These are phyloP conservation scores for Rhingia rostrata DNA, from an alignment of 2,888 invertebrate species.

Conservation along the genomic window DNA sequence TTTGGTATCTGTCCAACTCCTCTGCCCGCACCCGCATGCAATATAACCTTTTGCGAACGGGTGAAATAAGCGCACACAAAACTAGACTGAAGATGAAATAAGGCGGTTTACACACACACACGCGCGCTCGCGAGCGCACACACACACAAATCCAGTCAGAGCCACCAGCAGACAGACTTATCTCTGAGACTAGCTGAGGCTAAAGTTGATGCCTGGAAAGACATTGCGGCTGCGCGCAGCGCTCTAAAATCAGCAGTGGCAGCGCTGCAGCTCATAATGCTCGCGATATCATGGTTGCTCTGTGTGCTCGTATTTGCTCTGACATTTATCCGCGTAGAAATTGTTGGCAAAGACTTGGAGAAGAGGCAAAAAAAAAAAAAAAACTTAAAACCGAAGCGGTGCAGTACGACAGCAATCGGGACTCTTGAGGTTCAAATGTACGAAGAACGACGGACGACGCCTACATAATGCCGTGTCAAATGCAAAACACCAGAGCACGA, in stretches of 20 bases:
- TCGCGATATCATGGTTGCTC: constrained; percentile 29
- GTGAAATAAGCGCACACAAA: constrained; percentile 54
- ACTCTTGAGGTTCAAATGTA: constrained; percentile 55
- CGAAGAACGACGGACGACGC: constrained; percentile 69
- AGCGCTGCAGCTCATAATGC: constrained; percentile 26
- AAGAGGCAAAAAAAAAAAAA: constrained; percentile 42
- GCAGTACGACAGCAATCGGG: background rate
- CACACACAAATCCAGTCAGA: constrained; percentile 1
- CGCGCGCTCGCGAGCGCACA: too few relatives aligned
- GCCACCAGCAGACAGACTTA: constrained; percentile 18
- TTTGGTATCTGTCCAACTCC: constrained; percentile 12
- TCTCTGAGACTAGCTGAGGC: constrained; percentile 35
- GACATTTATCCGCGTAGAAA: constrained; percentile 71
- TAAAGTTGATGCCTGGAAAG: constrained; percentile 59
- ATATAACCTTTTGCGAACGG: constrained; percentile 65
- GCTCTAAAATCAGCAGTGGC: constrained; percentile 24
- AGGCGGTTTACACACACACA: constrained; percentile 41
- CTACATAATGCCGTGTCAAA: constrained; percentile 76
- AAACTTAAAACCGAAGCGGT: constrained; percentile 29
- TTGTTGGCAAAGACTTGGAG: constrained; percentile 31
- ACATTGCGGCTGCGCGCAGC: constrained; percentile 35
- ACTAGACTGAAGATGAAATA: constrained; percentile 66
- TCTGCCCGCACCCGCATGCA: constrained; percentile 6
- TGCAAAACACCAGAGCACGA: constrained; percentile 75
- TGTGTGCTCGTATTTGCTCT: constrained; percentile 64